Base-by-base conservation (phyloP, 2,888 invertebrate species). In the Caenorhabditis sp. region DNA sequence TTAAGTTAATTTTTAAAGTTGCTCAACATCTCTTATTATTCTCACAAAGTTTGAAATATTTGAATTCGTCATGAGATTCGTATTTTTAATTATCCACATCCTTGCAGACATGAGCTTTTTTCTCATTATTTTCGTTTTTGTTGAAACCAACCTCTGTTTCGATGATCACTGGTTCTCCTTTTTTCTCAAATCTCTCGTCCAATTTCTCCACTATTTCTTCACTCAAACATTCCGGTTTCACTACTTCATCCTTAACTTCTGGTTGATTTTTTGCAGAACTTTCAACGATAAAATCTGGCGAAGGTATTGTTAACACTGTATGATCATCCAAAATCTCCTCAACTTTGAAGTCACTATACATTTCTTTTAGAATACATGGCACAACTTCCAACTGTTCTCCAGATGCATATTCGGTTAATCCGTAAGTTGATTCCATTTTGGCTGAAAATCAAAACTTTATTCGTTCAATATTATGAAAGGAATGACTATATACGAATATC, bases 321-420 rank as follows among this genome's bases (percentile, higher is more conserved):
- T 61, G 57, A 17, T 76, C 76, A 27, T 63, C 76, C 68, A 75
- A 57, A 61, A 83, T 78, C 58, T 85, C 86, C 50, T 80, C 76
- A 3, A 86, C 86, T 57, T 84, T 80, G 59, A 86, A 86, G 57
- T 86, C 86, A 25, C 78, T 78, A 75, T 81, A 85, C 60, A 84
- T 69, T 21, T 81, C 77, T 61, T 86, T 86, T 21, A 86, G 69
- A 25, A 86, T 59, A 60, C 84, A 84, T 5, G 66, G 66, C 25
- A 80, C 59, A 17, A 66, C 58, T 50, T 60, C 54, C 31, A 60
- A 25, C 12, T 58, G 43, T n/a, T 70, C 62, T 23, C 43, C 58
- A 26, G 57, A 73, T 12, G 77, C 68, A 68, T 77, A 81, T 20
- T 75, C 75, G 58, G 77, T 76, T 54, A 82, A 49, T 14, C 80